Conservation (phyloP, 2,888 invertebrate genomes). For the Chloroclystis v-ata region DNA sequence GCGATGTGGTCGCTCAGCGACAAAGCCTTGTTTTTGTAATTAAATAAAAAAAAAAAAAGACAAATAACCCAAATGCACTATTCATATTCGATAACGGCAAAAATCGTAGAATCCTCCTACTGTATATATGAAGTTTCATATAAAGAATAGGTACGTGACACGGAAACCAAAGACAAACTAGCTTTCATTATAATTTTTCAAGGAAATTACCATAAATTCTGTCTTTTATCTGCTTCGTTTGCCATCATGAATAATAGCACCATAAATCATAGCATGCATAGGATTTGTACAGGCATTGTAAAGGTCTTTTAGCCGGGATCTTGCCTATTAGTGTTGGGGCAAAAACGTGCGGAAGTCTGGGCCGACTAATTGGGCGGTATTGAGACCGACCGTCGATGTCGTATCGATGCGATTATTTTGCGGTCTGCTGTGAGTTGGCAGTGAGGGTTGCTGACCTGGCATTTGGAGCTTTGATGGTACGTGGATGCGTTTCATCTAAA, state of each 20-base stretch:
- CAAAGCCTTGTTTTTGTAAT: no score
- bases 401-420: constrained; percentile 48
- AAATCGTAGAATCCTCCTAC: no score
- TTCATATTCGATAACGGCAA: no score
- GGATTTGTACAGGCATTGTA: constrained; percentile 38
- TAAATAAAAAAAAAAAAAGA: no score
- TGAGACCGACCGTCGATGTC: constrained; percentile 55
- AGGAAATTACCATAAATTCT: constrained; percentile 27
- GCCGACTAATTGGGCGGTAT: constrained; percentile 68
- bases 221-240: constrained; percentile 26
- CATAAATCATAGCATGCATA: constrained; percentile 32
- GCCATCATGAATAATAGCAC: constrained; percentile 30
- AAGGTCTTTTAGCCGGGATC: constrained; percentile 51
- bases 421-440: constrained; percentile 34
- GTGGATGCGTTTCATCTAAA: background rate
- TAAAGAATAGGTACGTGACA: no score
- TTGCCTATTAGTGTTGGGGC: constrained; percentile 68
- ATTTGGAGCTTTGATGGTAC: constrained; percentile 23
- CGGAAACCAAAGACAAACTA: constrained; percentile 12
- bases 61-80: no score
- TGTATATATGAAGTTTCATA: no score
- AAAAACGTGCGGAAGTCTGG: constrained; percentile 73
- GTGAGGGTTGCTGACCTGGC: constrained; percentile 34
- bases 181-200: constrained; percentile 29
- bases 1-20: no score